phyloP scores from a whole-genome alignment of 2,888 invertebrate species.

The Ormia ochracea region DNA sequence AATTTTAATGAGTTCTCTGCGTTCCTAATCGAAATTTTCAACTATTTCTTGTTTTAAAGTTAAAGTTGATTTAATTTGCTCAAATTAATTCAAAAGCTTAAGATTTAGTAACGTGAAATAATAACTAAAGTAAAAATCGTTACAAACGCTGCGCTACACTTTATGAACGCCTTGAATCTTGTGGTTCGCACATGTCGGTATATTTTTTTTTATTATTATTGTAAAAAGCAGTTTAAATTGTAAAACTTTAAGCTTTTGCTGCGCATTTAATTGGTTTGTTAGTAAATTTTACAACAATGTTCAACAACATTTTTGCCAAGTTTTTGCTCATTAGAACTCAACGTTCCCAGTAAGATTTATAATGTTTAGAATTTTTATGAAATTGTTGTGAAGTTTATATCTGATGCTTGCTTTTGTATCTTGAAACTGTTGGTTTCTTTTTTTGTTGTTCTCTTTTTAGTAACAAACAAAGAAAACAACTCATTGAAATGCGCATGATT shows the following conservation, averaged over 20 bases:
- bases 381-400: conserved; percentile 49
- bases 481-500: conserved; percentile 56
- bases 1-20: no score
- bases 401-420: conserved; percentile 16
- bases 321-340: conserved; percentile 62
- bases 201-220: background rate
- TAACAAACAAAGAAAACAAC: background rate
- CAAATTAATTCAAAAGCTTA: no score
- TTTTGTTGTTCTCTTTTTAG: background rate
- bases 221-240: background rate
- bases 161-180: background rate
- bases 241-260: conserved; percentile 25
- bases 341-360: conserved; percentile 59
- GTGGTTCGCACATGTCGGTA: background rate
- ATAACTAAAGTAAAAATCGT: no score
- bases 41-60: no score
- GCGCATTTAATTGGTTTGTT: conserved; percentile 61
- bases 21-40: no score
- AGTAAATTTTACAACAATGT: conserved; percentile 63
- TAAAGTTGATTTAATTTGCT: no score
- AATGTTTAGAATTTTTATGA: conserved; percentile 59
- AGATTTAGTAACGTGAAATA: no score
- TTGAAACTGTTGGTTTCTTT: background rate
- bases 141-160: background rate
- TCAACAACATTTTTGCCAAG: conserved; percentile 59